phyloP scores from a whole-genome alignment of 2,113 vertebrate genomes.

The Ariopsis seemanni region DNA sequence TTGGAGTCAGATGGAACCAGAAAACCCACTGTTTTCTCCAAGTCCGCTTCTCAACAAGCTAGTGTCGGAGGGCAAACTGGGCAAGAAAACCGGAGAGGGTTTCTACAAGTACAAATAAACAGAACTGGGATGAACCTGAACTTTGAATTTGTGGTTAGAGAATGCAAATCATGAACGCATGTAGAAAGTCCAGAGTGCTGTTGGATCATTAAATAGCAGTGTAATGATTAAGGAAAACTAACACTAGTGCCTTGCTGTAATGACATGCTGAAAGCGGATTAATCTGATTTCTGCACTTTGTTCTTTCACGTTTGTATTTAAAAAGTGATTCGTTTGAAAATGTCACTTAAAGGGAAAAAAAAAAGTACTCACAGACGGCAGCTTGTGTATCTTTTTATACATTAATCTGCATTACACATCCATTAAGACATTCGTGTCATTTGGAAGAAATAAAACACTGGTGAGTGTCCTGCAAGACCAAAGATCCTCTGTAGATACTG shows the following conservation, averaged over 20 bases:
- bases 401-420: neutral
- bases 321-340: neutral
- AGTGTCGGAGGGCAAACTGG: constrained; percentile 88
- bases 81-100: constrained; percentile 92
- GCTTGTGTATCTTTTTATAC: neutral
- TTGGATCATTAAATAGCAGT: constrained; percentile 13
- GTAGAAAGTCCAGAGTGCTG: neutral
- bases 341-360: neutral
- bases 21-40: constrained; percentile 82
- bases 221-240: neutral
- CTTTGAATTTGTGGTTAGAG: neutral
- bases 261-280: neutral
- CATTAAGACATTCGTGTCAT: neutral
- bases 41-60: constrained; percentile 82
- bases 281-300: neutral
- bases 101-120: constrained; percentile 91
- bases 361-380: neutral
- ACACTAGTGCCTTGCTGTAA: constrained; percentile 33
- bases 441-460: neutral
- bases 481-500: neutral
- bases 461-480: neutral
- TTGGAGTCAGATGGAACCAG: constrained; percentile 79
- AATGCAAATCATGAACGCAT: neutral
- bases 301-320: neutral
- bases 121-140: neutral